phyloP scores from a whole-genome alignment of 1,140 invertebrate genomes.

The Pachypsylla venusta region DNA sequence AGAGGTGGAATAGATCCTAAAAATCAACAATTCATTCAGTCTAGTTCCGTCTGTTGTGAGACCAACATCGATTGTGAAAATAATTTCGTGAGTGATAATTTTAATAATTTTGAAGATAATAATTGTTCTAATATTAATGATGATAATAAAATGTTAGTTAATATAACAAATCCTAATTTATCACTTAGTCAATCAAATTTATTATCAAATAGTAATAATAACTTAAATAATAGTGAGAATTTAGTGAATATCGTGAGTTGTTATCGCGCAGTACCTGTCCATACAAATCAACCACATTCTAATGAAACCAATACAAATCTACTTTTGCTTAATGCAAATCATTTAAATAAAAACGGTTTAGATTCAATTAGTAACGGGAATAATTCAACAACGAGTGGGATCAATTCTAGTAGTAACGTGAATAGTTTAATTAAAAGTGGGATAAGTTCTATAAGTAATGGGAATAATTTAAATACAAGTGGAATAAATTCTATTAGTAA shows the following conservation, averaged over 20 bases:
- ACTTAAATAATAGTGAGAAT: conserved; percentile 5
- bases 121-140: neutral
- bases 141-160: conserved; percentile 5
- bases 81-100: no score
- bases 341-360: no score
- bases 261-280: conserved; percentile 17
- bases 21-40: neutral
- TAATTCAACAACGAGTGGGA: neutral
- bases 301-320: neutral
- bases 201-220: neutral
- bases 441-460: neutral
- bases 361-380: neutral
- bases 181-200: neutral
- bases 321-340: neutral
- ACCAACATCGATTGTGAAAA: neutral
- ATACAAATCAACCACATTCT: neutral
- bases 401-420: no score
- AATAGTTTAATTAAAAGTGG: neutral
- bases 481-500: no score
- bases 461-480: neutral
- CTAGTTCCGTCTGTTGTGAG: neutral
- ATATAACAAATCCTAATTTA: neutral
- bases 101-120: no score
- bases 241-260: conserved; percentile 18
- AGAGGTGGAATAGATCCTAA: conserved; percentile 4